A percentile compares a stretch with the other conserved stretches of the same genome.
Conservation (phyloP, 2,888 invertebrate species). For the Trimorus sp. region DNA sequence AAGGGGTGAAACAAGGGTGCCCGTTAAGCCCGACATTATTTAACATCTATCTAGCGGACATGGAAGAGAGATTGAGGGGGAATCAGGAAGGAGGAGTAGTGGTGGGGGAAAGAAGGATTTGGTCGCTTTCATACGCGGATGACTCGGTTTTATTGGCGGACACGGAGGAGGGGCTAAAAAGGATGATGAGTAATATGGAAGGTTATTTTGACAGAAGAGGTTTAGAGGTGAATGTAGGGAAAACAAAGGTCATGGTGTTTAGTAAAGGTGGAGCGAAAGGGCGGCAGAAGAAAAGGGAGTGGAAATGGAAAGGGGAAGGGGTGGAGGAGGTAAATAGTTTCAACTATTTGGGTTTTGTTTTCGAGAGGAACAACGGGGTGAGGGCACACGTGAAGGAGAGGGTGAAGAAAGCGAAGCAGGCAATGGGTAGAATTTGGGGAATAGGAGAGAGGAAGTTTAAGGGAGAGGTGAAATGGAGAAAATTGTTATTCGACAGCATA, state of each 20-base stretch:
- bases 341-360: neutral
- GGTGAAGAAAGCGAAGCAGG: neutral
- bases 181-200: no score
- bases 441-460: neutral
- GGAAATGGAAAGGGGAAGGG: neutral
- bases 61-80: no score
- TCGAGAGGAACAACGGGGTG: neutral
- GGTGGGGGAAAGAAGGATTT: no score
- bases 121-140: no score
- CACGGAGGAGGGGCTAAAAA: no score
- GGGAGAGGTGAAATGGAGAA: neutral
- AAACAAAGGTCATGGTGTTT: neutral
- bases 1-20: no score
- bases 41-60: no score
- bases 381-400: neutral
- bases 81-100: no score
- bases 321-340: neutral
- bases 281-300: no score
- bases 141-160: no score
- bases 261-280: neutral
- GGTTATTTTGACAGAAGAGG: no score
- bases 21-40: no score
- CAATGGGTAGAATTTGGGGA: neutral
- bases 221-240: neutral
- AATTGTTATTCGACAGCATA: neutral